These are phyloP conservation scores for Heloderma charlesbogerti DNA, from an alignment of 2,113 vertebrate species.

Conservation along the genomic window DNA sequence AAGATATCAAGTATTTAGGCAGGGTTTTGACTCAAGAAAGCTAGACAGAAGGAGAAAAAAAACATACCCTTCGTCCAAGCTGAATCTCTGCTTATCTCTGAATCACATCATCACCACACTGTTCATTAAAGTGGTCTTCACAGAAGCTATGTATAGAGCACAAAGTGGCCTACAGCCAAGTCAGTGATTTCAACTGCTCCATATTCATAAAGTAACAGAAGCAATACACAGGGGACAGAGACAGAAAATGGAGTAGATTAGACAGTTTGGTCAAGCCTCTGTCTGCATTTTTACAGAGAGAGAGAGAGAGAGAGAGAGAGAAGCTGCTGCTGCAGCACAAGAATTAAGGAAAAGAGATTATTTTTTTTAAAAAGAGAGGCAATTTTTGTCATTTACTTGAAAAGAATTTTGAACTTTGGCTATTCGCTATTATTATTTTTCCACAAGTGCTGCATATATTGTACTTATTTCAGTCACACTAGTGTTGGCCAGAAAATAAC, in stretches of 20 bases:
- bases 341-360: rapidly evolving
- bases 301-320: background rate
- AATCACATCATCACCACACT: slow-evolving; percentile 43
- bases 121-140: slow-evolving; percentile 45
- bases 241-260: slow-evolving; percentile 53
- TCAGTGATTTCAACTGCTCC: slow-evolving; percentile 83
- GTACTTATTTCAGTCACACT: background rate
- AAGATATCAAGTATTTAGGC: background rate
- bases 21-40: background rate
- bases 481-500: background rate
- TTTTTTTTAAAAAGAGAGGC: background rate
- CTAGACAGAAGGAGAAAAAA: slow-evolving; percentile 35
- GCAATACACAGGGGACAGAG: slow-evolving; percentile 62
- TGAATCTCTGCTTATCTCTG: slow-evolving; percentile 48
- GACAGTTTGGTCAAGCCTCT: slow-evolving; percentile 10
- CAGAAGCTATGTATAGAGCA: slow-evolving; percentile 63
- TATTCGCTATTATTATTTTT: background rate
- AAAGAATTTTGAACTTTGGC: background rate
- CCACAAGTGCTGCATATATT: background rate
- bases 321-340: background rate
- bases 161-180: slow-evolving; percentile 81
- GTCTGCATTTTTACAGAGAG: background rate
- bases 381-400: background rate
- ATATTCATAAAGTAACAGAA: slow-evolving; percentile 77
- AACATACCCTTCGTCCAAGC: slow-evolving; percentile 64